Evolutionary conservation across 2,113 vertebrate species (phyloP).

Genomic region (Corythoichthys haematopterus): DNA sequence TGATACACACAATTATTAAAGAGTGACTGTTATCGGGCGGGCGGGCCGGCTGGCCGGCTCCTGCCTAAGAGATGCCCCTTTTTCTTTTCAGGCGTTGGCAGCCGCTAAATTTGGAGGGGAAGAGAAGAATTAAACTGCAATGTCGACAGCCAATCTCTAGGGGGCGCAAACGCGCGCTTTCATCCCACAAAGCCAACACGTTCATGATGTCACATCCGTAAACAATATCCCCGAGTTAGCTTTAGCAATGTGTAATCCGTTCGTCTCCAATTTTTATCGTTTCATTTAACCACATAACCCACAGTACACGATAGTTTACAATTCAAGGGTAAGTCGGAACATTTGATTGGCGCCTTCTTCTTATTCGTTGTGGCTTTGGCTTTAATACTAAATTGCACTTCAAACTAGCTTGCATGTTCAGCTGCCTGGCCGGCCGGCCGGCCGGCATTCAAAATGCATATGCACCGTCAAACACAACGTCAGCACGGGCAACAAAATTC

Average conservation of each 20-base stretch:
- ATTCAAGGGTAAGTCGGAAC: neutral
- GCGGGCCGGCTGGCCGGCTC: too few species aligned
- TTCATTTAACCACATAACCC: neutral
- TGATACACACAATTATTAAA: too few species aligned
- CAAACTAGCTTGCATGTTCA: neutral
- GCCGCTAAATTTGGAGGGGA: neutral
- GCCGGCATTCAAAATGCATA: too few species aligned
- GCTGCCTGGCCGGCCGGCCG: too few species aligned
- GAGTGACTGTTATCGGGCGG: too few species aligned
- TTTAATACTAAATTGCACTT: neutral
- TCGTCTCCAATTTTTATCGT: too few species aligned
- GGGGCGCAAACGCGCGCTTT: neutral
- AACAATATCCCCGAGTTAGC: conserved; percentile 16
- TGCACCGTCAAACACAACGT: too few species aligned
- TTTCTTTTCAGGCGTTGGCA: too few species aligned
- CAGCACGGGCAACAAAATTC: too few species aligned
- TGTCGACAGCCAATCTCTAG: neutral
- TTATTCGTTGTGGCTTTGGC: neutral
- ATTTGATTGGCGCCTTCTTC: neutral
- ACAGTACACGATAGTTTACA: neutral
- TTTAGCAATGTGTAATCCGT: conserved; percentile 3
- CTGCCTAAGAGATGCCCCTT: too few species aligned
- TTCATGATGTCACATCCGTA: conserved; percentile 40
- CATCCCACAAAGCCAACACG: neutral
- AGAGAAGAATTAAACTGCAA: neutral